Evolutionary conservation across 2,888 invertebrate genomes (phyloP), one percentile per base, ranked within the genome.

Genomic region (Pyrochroa serraticornis): DNA sequence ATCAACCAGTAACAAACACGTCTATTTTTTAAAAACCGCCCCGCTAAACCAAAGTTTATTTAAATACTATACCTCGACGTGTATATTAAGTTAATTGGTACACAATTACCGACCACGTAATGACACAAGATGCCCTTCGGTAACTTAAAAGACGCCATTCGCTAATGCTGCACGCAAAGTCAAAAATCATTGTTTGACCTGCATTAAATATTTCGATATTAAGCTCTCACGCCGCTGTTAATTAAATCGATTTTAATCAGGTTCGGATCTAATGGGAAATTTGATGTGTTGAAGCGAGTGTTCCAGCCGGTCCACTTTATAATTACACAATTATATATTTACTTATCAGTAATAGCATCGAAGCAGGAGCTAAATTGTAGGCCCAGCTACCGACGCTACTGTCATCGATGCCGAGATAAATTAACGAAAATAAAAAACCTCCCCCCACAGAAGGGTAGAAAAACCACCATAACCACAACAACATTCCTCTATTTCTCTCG

Each of bases 291-390:
- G 8, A 8, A 9, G 39, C 22, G 33, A 22, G 13, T 22, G 22
- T 43, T 33, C 30, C 7, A 9, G 10, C 10, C 36, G 10, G 36
- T 36, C 48, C 54, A 48, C 47, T 44, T 58, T 58, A 59, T 59
- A 59, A 59, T 59, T 59, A 59, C 54, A 59, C 59, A 59, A 59
- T 59, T 59, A 59, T 59, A 54, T 45, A 54, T 59, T 59, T 53
- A 46, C 59, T 59, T 59, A 59, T 59, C 59, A 49, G 54, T 54
- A 59, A 59, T 59, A 54, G 33, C 59, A 59, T 59, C 59, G 46
- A 34, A 41, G 46, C 35, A 36, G 39, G 38, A 10, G 42, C 39
- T 32, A 54, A 59, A 59, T 59, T 58, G 58, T 58, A 58, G 34
- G 13, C 6, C 35, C 49, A 36, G 53, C 56, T 49, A 42, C 48